A percentile compares a stretch with the other conserved stretches of the same genome.
Evolutionary conservation across 2,797 vertebrate species (phyloP).

Genomic region (Mus caroli): DNA sequence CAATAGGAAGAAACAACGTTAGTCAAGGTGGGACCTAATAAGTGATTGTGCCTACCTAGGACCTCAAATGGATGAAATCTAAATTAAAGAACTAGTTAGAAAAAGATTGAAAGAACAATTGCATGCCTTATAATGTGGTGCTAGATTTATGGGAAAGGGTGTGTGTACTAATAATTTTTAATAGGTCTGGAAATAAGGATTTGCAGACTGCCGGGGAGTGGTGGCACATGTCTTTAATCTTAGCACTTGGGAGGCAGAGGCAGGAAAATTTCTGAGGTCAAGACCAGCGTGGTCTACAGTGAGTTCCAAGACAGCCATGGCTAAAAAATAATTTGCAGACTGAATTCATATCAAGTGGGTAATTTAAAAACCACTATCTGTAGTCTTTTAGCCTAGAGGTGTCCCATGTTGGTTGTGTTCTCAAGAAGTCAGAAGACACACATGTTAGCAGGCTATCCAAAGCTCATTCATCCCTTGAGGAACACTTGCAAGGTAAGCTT

Average conservation of each 20-base stretch:
- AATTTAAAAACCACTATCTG: background rate
- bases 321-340: background rate
- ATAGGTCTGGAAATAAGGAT: background rate
- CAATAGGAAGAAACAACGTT: background rate
- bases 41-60: background rate
- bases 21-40: background rate
- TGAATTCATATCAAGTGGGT: background rate
- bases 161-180: background rate
- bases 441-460: background rate
- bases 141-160: slow-evolving; percentile 12
- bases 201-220: background rate
- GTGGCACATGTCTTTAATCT: too few relatives aligned
- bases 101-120: background rate
- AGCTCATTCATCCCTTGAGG: background rate
- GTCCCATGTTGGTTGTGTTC: background rate
- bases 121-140: background rate
- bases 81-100: background rate
- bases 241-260: too few relatives aligned
- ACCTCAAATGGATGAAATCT: background rate
- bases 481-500: background rate
- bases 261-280: too few relatives aligned
- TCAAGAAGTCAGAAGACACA: background rate
- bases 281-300: too few relatives aligned
- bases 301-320: too few relatives aligned
- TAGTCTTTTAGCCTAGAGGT: background rate